These are phyloP conservation scores for Tenodera sinensis DNA, from an alignment of 2,888 invertebrate genomes.

Conservation along the genomic window DNA sequence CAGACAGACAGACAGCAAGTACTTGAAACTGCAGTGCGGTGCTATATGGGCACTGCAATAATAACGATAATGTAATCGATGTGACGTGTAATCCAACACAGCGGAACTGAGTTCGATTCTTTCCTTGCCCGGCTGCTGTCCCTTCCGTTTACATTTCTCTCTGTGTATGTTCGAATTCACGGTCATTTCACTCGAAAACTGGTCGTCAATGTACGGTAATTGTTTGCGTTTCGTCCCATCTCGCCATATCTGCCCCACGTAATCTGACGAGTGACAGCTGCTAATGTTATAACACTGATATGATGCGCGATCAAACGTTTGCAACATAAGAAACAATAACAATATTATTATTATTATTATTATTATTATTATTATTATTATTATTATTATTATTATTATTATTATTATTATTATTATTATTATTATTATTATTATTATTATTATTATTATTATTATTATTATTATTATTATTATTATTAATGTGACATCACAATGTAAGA, in stretches of 20 bases:
- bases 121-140: background rate
- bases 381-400: no score
- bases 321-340: background rate
- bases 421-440: no score
- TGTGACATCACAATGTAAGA: no score
- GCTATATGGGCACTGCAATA: background rate
- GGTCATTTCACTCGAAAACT: background rate
- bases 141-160: background rate
- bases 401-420: no score
- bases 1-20: background rate
- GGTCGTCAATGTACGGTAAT: background rate
- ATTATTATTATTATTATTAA: no score
- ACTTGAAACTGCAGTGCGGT: background rate
- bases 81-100: background rate
- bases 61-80: background rate
- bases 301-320: background rate
- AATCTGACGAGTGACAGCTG: background rate
- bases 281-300: background rate
- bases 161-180: background rate
- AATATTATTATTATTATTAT: no score
- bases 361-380: no score
- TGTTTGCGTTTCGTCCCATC: background rate
- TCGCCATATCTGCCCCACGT: background rate
- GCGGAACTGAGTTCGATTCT: background rate
- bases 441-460: no score